Conservation (phyloP, 2,113 vertebrate species). For the Raja brachyura region DNA sequence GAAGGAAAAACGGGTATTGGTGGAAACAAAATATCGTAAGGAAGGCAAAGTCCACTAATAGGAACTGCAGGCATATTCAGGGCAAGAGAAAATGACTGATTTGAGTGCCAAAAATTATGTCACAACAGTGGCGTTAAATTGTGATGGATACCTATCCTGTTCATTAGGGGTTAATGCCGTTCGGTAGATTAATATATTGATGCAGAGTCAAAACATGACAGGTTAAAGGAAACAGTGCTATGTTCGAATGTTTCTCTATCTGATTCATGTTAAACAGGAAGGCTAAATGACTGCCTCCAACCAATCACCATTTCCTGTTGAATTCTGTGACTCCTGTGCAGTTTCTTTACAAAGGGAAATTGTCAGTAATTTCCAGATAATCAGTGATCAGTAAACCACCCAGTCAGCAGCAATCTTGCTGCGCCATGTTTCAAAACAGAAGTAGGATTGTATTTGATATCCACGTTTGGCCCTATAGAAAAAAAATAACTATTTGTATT, state of each 20-base stretch:
- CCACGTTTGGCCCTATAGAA: constrained; percentile 34
- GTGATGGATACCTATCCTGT: not conserved
- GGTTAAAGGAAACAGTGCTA: constrained; percentile 45
- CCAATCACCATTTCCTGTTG: constrained; percentile 58
- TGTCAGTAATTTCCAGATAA: constrained; percentile 62
- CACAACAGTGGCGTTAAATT: not conserved
- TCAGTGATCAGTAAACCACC: constrained; percentile 66
- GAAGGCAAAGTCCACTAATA: no score
- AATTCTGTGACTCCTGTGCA: constrained; percentile 55
- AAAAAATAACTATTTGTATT: not conserved
- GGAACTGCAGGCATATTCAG: not conserved
- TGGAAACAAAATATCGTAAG: no score
- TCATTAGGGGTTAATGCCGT: not conserved
- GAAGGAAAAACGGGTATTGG: no score
- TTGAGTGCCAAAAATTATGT: not conserved
- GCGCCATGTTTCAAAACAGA: constrained; percentile 7
- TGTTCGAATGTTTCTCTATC: constrained; percentile 51
- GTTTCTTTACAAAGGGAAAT: constrained; percentile 53
- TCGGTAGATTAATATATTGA: constrained; percentile 19
- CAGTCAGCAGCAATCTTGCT: constrained; percentile 46
- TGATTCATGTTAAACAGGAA: constrained; percentile 55
- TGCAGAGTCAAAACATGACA: constrained; percentile 36
- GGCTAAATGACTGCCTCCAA: constrained; percentile 59
- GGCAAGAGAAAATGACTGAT: not conserved
- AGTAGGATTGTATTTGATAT: constrained; percentile 39